Conservation (phyloP, 2,113 vertebrate species). For the Zosterops pallidus region DNA sequence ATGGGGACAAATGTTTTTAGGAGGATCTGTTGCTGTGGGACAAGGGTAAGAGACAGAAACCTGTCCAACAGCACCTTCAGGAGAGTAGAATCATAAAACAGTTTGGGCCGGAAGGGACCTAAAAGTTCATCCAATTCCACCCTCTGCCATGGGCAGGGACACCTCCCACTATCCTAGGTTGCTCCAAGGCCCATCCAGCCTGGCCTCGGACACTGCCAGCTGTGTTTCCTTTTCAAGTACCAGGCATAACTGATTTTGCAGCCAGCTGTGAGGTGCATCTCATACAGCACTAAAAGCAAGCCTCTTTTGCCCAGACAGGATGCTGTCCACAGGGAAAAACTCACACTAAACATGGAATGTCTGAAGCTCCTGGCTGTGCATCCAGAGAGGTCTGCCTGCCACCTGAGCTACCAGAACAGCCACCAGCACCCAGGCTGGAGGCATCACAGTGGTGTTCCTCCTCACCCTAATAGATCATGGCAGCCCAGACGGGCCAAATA, state of each 20-base stretch:
- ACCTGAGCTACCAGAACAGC: neutral
- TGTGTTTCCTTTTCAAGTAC: neutral
- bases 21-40: neutral
- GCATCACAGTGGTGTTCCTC: neutral
- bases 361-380: neutral
- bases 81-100: neutral
- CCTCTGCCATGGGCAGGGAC: neutral
- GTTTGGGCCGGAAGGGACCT: neutral
- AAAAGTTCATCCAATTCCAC: neutral
- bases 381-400: neutral
- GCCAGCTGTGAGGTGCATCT: neutral
- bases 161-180: neutral
- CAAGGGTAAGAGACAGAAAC: neutral
- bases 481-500: neutral
- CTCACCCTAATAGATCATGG: neutral
- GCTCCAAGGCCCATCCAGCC: neutral
- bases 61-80: neutral
- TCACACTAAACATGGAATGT: accelerated
- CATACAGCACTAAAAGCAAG: neutral
- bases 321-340: neutral
- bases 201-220: neutral
- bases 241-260: neutral
- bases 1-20: neutral
- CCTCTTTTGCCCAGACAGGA: neutral
- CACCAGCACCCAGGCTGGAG: neutral